A percentile compares a stretch with the other conserved stretches of the same genome.
Conservation (phyloP, 1,140 invertebrate species). For the Galleria mellonella region DNA sequence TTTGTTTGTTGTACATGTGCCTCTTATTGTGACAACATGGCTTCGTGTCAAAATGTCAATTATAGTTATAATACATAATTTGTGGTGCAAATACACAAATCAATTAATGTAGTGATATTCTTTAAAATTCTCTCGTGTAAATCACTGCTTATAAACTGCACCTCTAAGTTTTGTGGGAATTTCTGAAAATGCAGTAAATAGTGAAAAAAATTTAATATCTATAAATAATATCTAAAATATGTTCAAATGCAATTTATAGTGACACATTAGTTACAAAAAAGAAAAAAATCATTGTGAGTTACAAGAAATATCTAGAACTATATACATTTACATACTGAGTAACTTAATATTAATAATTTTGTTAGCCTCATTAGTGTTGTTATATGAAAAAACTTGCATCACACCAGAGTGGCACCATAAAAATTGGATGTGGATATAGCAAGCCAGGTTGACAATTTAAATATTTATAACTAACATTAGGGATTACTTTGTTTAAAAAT, state of each 20-base stretch:
- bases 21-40: conserved; percentile 4
- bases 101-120: background rate
- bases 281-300: background rate
- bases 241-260: background rate
- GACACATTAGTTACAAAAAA: background rate
- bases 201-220: conserved; percentile 7
- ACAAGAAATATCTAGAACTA: too few species aligned
- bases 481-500: too few species aligned
- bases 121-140: conserved; percentile 6
- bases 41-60: background rate
- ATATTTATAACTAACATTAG: too few species aligned
- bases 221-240: background rate
- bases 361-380: too few species aligned
- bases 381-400: too few species aligned
- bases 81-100: background rate
- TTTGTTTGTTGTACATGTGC: too few species aligned
- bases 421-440: too few species aligned
- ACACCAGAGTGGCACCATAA: too few species aligned
- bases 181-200: conserved; percentile 21
- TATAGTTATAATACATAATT: background rate
- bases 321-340: too few species aligned
- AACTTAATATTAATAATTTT: too few species aligned
- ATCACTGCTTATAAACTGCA: conserved; percentile 15
- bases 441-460: too few species aligned
- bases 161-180: conserved; percentile 19